These are phyloP conservation scores for Camelus dromedarius DNA, from an alignment of 2,113 vertebrate genomes.

Conservation along the genomic window DNA sequence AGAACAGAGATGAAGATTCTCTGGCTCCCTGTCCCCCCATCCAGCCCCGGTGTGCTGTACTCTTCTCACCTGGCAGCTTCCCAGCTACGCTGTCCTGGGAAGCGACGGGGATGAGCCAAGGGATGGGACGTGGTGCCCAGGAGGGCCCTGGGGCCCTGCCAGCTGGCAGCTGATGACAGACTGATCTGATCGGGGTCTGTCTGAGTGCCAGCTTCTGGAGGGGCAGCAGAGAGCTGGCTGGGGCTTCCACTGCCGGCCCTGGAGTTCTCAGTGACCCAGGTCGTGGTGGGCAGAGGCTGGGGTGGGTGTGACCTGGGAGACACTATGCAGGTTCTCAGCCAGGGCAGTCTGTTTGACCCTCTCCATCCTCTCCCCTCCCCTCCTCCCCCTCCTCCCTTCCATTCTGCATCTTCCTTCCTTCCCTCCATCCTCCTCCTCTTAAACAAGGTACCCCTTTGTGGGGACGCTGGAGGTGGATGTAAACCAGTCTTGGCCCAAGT, in stretches of 20 bases:
- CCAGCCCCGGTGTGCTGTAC: too few species aligned
- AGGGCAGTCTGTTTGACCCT: background rate
- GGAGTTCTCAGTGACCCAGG: background rate
- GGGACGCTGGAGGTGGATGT: background rate
- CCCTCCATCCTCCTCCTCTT: too few species aligned
- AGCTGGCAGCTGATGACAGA: background rate
- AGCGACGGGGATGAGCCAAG: background rate
- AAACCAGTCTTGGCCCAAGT: background rate
- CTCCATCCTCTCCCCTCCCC: too few species aligned
- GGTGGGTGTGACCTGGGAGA: too few species aligned
- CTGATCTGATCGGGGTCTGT: background rate
- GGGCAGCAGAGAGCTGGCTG: background rate
- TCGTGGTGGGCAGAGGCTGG: background rate
- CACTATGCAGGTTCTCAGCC: too few species aligned
- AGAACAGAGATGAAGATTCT: background rate
- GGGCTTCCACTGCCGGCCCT: background rate
- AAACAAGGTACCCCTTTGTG: background rate
- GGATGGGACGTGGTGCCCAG: background rate
- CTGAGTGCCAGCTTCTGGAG: background rate
- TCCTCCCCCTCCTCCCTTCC: too few species aligned
- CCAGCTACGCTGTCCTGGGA: background rate
- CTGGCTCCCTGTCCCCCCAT: rapidly evolving
- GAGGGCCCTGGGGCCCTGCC: background rate
- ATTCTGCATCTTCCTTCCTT: background rate
- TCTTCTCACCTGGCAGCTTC: background rate